A percentile compares a stretch with the other conserved stretches of the same genome.
These are phyloP conservation scores for Phainopepla nitens DNA, from an alignment of 2,113 vertebrate species.

Conservation along the genomic window DNA sequence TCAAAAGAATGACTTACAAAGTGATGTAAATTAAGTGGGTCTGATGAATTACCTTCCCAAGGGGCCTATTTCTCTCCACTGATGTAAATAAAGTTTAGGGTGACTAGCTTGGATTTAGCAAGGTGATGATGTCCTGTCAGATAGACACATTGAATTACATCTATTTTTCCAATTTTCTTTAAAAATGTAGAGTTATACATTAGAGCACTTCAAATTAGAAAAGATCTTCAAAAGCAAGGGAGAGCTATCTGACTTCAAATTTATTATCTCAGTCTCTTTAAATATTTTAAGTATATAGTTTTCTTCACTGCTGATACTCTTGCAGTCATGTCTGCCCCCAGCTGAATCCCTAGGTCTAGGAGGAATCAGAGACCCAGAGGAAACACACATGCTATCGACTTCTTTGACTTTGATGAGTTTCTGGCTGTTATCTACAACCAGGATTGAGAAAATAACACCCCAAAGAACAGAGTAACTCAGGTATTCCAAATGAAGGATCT, in stretches of 20 bases:
- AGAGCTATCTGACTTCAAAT: not conserved
- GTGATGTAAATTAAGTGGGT: not conserved
- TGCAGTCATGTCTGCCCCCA: not conserved
- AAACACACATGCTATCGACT: not conserved
- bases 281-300: not conserved
- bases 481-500: not conserved
- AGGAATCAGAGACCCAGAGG: not conserved
- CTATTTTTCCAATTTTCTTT: not conserved
- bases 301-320: not conserved
- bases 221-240: not conserved
- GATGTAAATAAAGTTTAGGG: not conserved
- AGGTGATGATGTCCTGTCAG: not conserved
- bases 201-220: not conserved
- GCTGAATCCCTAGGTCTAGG: not conserved
- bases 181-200: not conserved
- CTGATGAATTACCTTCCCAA: not conserved
- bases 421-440: not conserved
- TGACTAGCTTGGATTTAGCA: not conserved
- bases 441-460: not conserved
- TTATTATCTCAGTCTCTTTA: not conserved
- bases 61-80: not conserved
- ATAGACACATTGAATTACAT: not conserved
- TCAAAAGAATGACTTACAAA: not conserved
- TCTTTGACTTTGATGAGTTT: not conserved
- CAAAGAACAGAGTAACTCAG: not conserved